These are phyloP conservation scores for Ormyrus labotus DNA, from an alignment of 2,888 invertebrate species.

Conservation along the genomic window DNA sequence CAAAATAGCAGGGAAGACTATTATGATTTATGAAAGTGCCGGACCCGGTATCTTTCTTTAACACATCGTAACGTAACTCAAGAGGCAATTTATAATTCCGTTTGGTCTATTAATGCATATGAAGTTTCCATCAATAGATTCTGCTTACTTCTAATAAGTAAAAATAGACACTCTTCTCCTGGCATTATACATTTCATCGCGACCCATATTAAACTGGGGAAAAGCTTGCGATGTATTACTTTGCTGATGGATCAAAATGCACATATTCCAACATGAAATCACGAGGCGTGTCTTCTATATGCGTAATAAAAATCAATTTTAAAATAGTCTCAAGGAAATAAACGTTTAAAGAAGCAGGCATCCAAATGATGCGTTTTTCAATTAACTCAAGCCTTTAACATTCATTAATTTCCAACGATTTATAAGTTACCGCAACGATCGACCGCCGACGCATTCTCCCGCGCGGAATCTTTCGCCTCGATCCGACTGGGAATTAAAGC, in stretches of 20 bases:
- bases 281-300: not conserved
- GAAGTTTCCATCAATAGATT: slow-evolving; percentile 27
- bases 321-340: too few relatives aligned
- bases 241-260: too few relatives aligned
- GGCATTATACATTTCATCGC: not conserved
- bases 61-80: slow-evolving; percentile 32
- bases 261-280: too few relatives aligned
- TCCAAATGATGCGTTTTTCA: too few relatives aligned
- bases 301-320: not conserved
- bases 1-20: not conserved
- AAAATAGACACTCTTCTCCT: slow-evolving; percentile 10
- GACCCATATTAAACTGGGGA: not conserved
- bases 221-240: too few relatives aligned
- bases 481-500: too few relatives aligned
- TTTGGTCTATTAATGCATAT: slow-evolving; percentile 4
- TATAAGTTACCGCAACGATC: too few relatives aligned
- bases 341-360: too few relatives aligned
- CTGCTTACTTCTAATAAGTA: slow-evolving; percentile 19
- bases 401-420: too few relatives aligned
- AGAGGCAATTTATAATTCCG: slow-evolving; percentile 35
- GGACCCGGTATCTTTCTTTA: slow-evolving; percentile 26
- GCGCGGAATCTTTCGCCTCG: too few relatives aligned
- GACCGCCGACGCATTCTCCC: too few relatives aligned
- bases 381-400: too few relatives aligned
- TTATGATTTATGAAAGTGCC: slow-evolving; percentile 28